A percentile compares a stretch with the other conserved stretches of the same genome.
phyloP scores from a whole-genome alignment of 2,888 invertebrate genomes.

The Strigamia crassipes region DNA sequence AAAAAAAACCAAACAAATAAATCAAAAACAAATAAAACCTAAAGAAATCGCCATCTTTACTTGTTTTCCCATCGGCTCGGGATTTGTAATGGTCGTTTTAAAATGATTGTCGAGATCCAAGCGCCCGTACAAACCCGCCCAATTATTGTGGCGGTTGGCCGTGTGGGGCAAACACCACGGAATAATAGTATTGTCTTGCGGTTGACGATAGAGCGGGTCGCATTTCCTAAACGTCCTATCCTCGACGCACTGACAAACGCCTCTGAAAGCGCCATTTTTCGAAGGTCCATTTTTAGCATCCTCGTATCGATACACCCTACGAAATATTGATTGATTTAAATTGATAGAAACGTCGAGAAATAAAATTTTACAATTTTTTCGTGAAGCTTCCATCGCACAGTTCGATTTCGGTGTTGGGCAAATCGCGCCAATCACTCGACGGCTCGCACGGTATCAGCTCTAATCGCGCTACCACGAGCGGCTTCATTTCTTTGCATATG shows the following conservation, averaged over 20 bases:
- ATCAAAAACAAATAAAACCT: too few species aligned
- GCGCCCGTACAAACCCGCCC: slow-evolving; percentile 82
- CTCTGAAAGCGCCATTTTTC: slow-evolving; percentile 65
- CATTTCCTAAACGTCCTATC: slow-evolving; percentile 62
- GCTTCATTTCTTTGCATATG: slow-evolving; percentile 81
- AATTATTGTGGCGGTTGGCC: slow-evolving; percentile 80
- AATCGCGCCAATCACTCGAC: slow-evolving; percentile 84
- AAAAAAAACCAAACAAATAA: slow-evolving; percentile 14
- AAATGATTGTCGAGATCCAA: slow-evolving; percentile 84
- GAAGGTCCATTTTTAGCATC: slow-evolving; percentile 65
- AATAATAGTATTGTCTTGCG: slow-evolving; percentile 78
- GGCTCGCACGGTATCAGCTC: slow-evolving; percentile 72
- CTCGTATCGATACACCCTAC: slow-evolving; percentile 64
- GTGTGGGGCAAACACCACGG: slow-evolving; percentile 90
- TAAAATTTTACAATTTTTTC: slow-evolving; percentile 65
- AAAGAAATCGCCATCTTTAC: slow-evolving; percentile 55
- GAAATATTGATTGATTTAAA: background rate
- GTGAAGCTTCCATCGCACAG: slow-evolving; percentile 72
- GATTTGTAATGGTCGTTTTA: slow-evolving; percentile 79
- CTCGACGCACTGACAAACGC: slow-evolving; percentile 76
- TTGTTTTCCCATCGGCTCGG: slow-evolving; percentile 90
- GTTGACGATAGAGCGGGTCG: slow-evolving; percentile 67
- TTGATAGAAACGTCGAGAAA: background rate
- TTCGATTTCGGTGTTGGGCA: slow-evolving; percentile 75
- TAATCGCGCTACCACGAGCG: slow-evolving; percentile 77